A percentile compares a stretch with the other conserved stretches of the same genome.
Evolutionary conservation across 2,888 invertebrate species (phyloP).

Genomic region (Hymenopus coronatus): DNA sequence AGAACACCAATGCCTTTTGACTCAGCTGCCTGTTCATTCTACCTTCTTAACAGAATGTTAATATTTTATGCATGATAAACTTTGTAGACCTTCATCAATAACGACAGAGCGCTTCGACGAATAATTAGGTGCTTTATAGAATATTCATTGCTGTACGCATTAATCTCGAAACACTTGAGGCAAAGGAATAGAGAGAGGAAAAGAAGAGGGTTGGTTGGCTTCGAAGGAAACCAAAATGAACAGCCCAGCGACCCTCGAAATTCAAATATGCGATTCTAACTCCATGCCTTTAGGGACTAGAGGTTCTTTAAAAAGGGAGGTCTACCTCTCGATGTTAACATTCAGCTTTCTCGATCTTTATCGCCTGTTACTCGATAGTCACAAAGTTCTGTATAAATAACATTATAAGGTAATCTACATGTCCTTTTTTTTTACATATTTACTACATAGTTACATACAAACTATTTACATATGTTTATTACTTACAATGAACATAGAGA

Average conservation of each 20-base stretch:
- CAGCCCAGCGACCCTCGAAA: neutral
- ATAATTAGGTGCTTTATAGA: neutral
- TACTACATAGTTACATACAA: no score
- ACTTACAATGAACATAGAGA: no score
- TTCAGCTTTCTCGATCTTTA: no score
- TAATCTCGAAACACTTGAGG: neutral
- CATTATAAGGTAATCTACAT: no score
- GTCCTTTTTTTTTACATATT: no score
- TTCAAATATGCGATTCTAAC: neutral
- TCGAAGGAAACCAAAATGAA: neutral
- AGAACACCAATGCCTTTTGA: neutral
- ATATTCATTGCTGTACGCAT: neutral
- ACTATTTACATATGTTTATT: no score
- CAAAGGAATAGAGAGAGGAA: neutral
- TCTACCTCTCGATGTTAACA: no score
- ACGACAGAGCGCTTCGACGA: neutral
- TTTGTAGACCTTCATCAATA: neutral
- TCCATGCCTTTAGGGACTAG: no score
- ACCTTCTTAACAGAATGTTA: neutral
- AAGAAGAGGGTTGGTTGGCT: neutral
- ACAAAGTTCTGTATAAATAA: no score
- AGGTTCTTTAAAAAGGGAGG: no score
- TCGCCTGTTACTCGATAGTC: no score
- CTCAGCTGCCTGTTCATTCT: neutral
- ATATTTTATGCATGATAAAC: neutral